Evolutionary conservation across 92 coral and sea anemone species (phyloP), one percentile per base, ranked within the genome.

Genomic region (Diadumene lineata): DNA sequence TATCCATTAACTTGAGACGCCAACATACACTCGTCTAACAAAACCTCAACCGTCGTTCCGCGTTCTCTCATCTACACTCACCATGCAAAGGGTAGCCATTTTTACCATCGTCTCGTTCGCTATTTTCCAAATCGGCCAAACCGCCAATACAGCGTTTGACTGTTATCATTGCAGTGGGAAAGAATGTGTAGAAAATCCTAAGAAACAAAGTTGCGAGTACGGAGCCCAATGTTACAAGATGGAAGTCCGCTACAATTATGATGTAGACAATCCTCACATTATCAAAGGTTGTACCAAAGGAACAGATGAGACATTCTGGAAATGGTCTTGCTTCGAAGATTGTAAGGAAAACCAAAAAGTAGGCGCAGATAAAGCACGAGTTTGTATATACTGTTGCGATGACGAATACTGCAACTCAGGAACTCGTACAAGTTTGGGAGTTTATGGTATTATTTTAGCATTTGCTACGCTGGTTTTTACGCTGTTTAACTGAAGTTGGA

Each of bases 221-320:
- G 64, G 68, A 34, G 23, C 70, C 1, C 68, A 78, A 27, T 78
- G 82, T 44, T 78, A 78, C 60, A 78, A 78, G 50, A 78, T 78
- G 68, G 82, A 78, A 55, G 43, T 78, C 28, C 82, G 82, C 24
- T 27, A 24, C 43, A 22, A 78, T 43, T 33, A 57, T 17, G 82
- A 78, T 31, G 82, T 78, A 7, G 82, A 78, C 43, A 78, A 53
- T 23, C 82, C 82, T 9, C 70, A 48, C 50, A 68, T 87, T 56
- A 64, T 78, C 68, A 77, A 78, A 13, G 92, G 92, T 4, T 87
- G 92, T 48, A 83, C 92, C n/a, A 76, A 78, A 33, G 43, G 43
- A 29, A 28, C 38, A 62, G 88, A 82, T 57, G 69, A 74, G 25
- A 60, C 85, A 2, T 79, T 87, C 67, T 73, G 77, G 32, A 87